A percentile compares a stretch with the other conserved stretches of the same genome.
Conservation (phyloP, 2,888 invertebrate genomes). For the Lacanobia oleracea region DNA sequence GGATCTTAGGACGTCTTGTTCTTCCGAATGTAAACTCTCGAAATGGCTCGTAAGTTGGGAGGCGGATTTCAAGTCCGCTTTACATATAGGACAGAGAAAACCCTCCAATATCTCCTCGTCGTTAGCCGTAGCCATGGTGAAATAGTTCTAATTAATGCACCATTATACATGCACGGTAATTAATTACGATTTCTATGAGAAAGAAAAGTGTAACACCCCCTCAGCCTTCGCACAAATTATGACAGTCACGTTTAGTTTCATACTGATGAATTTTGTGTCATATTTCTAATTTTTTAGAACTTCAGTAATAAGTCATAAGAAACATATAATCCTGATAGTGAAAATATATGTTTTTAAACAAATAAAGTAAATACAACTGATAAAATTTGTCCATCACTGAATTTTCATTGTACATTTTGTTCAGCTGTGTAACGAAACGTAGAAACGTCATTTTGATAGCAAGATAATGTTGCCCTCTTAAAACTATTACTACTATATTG, state of each 20-base stretch:
- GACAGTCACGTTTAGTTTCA: slow-evolving; percentile 56
- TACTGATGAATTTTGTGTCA: neutral
- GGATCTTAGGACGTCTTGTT: slow-evolving; percentile 95
- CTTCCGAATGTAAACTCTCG: slow-evolving; percentile 96
- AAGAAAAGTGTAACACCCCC: slow-evolving; percentile 54
- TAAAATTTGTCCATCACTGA: neutral
- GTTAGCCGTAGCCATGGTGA: slow-evolving; percentile 83
- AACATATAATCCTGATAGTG: neutral
- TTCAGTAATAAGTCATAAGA: too few species aligned
- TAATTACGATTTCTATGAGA: slow-evolving; percentile 39
- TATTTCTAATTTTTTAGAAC: neutral
- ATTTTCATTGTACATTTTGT: neutral
- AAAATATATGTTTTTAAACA: too few species aligned
- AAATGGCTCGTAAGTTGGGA: slow-evolving; percentile 96
- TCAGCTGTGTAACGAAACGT: neutral
- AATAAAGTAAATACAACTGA: neutral
- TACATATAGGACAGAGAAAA: slow-evolving; percentile 98
- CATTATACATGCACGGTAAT: slow-evolving; percentile 49
- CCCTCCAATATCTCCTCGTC: slow-evolving; percentile 95
- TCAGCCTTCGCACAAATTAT: slow-evolving; percentile 54
- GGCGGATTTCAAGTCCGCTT: slow-evolving; percentile 96
- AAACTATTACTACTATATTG: too few species aligned
- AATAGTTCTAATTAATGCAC: slow-evolving; percentile 56
- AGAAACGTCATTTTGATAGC: neutral
- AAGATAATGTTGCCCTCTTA: neutral